phyloP scores from a whole-genome alignment of 2,797 vertebrate species.

The Eidolon dupreanum region DNA sequence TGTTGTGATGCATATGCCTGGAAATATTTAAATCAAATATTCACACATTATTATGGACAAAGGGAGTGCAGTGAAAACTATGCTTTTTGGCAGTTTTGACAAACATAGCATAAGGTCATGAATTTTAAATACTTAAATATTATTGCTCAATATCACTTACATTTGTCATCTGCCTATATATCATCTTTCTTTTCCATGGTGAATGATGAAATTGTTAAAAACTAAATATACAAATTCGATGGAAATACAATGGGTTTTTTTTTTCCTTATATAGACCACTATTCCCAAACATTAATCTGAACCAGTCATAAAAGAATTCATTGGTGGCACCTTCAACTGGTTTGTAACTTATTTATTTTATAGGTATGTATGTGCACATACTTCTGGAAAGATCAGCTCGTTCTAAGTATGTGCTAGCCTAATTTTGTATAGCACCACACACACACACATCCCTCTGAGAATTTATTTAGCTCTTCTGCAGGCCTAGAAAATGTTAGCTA shows the following conservation, averaged over 20 bases:
- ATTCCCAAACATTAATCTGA: not conserved
- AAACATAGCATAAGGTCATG: not conserved
- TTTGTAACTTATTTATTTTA: not conserved
- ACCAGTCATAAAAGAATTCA: not conserved
- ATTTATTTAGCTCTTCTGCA: constrained; percentile 2
- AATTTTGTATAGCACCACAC: not conserved
- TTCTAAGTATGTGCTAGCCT: not conserved
- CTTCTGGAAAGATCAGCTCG: not conserved
- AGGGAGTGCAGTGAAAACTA: not conserved
- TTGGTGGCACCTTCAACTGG: not conserved
- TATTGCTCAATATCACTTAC: not conserved
- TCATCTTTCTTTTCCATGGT: constrained; percentile 1
- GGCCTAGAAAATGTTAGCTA: constrained; percentile 24
- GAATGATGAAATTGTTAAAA: constrained; percentile 28
- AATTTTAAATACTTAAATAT: constrained; percentile 23
- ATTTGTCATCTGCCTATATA: not conserved
- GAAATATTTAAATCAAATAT: constrained; percentile 11
- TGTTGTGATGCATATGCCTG: not conserved
- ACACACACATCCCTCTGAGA: not conserved
- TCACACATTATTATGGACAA: not conserved
- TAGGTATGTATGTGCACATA: not conserved
- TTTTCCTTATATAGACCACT: not conserved
- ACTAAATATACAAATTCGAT: not conserved
- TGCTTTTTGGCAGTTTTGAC: constrained; percentile 23
- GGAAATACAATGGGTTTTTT: not conserved